Evolutionary conservation across 2,888 invertebrate species (phyloP), one percentile per base, ranked within the genome.

Genomic region (Graphium colonna): DNA sequence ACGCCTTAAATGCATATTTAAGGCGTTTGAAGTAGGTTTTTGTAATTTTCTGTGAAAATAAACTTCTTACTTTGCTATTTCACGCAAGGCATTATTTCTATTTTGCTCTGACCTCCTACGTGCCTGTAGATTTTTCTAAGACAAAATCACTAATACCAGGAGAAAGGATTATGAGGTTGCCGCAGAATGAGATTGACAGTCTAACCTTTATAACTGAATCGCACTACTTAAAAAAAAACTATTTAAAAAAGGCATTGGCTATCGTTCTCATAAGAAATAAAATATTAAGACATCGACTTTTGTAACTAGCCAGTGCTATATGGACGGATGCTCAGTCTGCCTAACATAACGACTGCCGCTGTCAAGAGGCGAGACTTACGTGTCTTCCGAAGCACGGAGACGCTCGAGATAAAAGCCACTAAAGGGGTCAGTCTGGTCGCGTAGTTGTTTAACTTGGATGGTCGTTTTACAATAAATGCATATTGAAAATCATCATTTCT

Each of bases 361-460:
- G 47, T 36, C 47, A 33, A 52, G 46, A 42, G 18, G 15, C 42
- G 17, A 42, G 18, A 42, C 48, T 48, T 42, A 44, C 43, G 48
- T 53, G 52, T 47, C 48, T 53, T 44, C 28, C 47, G 39, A 53
- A 48, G 43, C 38, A 43, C 28, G 45, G 10, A 40, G 40, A 36
- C n/a, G n/a, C n/a, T 31, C 48, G 10, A 48, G 43, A 48, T 48
- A 48, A 52, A 48, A 53, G 52, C 43, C 43, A 48, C 48, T 48
- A 47, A 53, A 53, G 31, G 43, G 52, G 51, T 43, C 53, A 53
- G 48, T 31, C 21, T 43, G 43, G 42, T 43, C 36, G 49, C 31
- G 41, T 28, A 13, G 7, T 52, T 46, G 17, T 43, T 52, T 18
- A 53, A 48, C 28, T 39, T 48, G 48, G 47, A 39, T 43, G 38